Evolutionary conservation across 2,888 invertebrate genomes (phyloP).

Genomic region (Erynnis tages): DNA sequence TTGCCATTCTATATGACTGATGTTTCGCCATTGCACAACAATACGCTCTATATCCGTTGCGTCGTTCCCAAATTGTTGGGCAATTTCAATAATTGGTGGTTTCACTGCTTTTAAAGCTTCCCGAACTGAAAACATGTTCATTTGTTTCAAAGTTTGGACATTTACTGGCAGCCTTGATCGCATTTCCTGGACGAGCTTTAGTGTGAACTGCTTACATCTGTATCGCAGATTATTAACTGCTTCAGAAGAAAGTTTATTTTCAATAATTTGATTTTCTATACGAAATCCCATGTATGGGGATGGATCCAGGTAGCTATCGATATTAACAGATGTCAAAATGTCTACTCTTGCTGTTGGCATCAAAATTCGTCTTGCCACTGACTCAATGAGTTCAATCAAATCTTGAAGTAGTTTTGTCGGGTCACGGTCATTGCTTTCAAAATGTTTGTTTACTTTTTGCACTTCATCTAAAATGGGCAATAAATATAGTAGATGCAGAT

Average conservation of each 20-base stretch:
- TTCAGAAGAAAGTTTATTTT: not conserved
- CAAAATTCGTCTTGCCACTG: conserved; percentile 16
- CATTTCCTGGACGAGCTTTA: not conserved
- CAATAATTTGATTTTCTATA: too few species aligned
- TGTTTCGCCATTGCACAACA: too few species aligned
- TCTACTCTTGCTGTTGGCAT: conserved; percentile 20
- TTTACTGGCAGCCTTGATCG: not conserved
- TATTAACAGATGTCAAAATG: conserved; percentile 19
- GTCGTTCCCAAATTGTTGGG: too few species aligned
- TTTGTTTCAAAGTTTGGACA: too few species aligned
- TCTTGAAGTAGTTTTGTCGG: conserved; percentile 24
- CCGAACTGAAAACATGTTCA: too few species aligned
- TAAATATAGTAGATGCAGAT: conserved; percentile 23
- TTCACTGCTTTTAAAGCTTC: too few species aligned
- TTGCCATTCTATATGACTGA: too few species aligned
- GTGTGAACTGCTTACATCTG: not conserved
- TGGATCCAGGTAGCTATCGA: too few species aligned
- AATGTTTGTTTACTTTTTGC: conserved; percentile 19
- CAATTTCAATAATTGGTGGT: too few species aligned
- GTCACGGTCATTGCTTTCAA: conserved; percentile 25
- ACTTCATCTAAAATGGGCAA: conserved; percentile 25
- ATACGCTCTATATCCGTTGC: too few species aligned
- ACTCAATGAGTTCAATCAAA: conserved; percentile 14
- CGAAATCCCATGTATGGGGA: too few species aligned
- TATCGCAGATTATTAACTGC: not conserved